Conservation (phyloP, 1,140 invertebrate species). For the Drosophila lacertosa region DNA sequence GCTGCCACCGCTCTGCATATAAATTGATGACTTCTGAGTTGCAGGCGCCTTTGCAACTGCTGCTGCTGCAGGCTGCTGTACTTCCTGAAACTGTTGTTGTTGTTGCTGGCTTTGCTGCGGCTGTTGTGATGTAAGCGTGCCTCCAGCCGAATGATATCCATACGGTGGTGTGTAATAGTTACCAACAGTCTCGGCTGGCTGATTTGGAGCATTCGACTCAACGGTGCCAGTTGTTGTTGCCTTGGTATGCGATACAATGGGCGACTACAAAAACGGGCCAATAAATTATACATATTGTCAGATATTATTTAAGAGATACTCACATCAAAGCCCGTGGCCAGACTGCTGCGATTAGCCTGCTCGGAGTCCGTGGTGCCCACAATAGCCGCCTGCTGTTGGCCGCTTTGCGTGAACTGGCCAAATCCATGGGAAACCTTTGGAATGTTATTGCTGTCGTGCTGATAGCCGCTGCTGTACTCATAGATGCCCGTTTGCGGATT, state of each 20-base stretch:
- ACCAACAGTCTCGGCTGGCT: slow-evolving; percentile 1
- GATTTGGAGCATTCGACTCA: slow-evolving; percentile 1
- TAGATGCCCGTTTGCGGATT: slow-evolving; percentile 77
- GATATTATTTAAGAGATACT: slow-evolving; percentile 26
- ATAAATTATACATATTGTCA: no score
- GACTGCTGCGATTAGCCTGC: slow-evolving; percentile 62
- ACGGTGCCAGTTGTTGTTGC: slow-evolving; percentile 4
- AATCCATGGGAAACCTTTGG: slow-evolving; percentile 38
- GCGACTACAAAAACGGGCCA: slow-evolving; percentile 41
- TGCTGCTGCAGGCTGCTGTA: slow-evolving; percentile 41
- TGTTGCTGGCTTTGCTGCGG: slow-evolving; percentile 27
- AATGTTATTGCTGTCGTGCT: slow-evolving; percentile 56
- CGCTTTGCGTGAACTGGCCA: slow-evolving; percentile 75
- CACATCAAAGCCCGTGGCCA: slow-evolving; percentile 79
- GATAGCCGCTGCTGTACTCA: slow-evolving; percentile 81
- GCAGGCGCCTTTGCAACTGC: slow-evolving; percentile 9
- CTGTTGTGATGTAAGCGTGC: slow-evolving; percentile 1
- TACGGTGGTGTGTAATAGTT: slow-evolving; percentile 76
- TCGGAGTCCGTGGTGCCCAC: slow-evolving; percentile 76
- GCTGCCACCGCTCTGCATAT: slow-evolving; percentile 72
- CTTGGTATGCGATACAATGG: slow-evolving; percentile 78
- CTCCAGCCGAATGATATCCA: slow-evolving; percentile 67
- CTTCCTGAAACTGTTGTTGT: slow-evolving; percentile 12
- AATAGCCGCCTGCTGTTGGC: slow-evolving; percentile 49
- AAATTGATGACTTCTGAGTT: slow-evolving; percentile 52